A percentile compares a stretch with the other conserved stretches of the same genome.
phyloP scores from a whole-genome alignment of 2,113 vertebrate species.

The Hydrolagus affinis region DNA sequence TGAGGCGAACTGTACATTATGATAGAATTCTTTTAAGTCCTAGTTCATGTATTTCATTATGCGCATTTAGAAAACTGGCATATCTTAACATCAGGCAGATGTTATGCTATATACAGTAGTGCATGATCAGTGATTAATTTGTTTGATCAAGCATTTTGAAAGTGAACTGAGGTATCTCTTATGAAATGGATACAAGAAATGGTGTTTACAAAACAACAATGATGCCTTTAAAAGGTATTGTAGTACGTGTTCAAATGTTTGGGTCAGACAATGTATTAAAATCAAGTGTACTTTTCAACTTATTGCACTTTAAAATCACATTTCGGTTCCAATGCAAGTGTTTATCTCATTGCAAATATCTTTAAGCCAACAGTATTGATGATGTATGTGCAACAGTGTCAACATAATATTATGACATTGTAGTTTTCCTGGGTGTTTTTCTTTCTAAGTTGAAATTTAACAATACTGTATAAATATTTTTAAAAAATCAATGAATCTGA shows the following conservation, averaged over 20 bases:
- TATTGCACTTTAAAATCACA: neutral
- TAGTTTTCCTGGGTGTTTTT: neutral
- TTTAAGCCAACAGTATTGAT: neutral
- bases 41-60: neutral
- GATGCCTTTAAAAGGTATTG: neutral
- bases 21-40: no score
- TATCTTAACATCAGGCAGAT: neutral
- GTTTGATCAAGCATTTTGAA: neutral
- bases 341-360: neutral
- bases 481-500: neutral
- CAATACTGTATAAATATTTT: neutral
- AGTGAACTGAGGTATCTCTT: neutral
- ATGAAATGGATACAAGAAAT: neutral
- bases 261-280: neutral
- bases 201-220: neutral
- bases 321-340: neutral
- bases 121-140: neutral
- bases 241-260: neutral
- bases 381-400: neutral
- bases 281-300: neutral
- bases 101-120: neutral
- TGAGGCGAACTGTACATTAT: no score
- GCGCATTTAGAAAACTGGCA: neutral
- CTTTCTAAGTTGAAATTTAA: neutral
- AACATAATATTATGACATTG: conserved; percentile 16